Evolutionary conservation across 1,140 invertebrate genomes (phyloP).

Genomic region (Formica exsecta): DNA sequence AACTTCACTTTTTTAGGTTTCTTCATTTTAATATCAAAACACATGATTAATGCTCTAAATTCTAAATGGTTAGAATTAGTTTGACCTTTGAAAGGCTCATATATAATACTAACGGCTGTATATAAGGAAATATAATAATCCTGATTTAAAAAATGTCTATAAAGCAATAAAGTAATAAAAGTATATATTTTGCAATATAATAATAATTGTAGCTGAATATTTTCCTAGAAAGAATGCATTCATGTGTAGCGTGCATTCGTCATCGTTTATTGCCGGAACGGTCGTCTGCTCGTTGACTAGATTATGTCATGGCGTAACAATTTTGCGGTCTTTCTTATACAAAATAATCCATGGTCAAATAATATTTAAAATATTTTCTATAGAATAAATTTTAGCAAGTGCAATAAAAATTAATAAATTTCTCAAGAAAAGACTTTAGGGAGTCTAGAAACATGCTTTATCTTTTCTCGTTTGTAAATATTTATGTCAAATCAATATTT

Average conservation of each 20-base stretch:
- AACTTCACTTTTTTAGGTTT: too few relatives aligned
- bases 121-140: neutral
- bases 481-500: neutral
- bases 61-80: too few relatives aligned
- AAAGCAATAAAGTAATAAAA: slow-evolving; percentile 13
- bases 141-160: neutral
- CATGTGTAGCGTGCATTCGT: slow-evolving; percentile 20
- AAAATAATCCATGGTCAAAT: neutral
- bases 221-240: neutral
- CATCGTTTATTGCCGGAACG: slow-evolving; percentile 36
- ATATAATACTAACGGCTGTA: too few relatives aligned
- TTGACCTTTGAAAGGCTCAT: too few relatives aligned
- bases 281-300: slow-evolving; percentile 30
- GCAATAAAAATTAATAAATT: neutral
- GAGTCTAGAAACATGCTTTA: neutral
- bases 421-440: neutral
- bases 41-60: too few relatives aligned
- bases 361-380: neutral
- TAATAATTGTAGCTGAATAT: neutral
- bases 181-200: neutral
- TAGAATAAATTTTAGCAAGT: neutral
- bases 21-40: too few relatives aligned
- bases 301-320: slow-evolving; percentile 51
- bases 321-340: slow-evolving; percentile 22
- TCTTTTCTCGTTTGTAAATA: neutral